These are phyloP conservation scores for Bombus confusus DNA, from an alignment of 1,140 invertebrate genomes.

Conservation along the genomic window DNA sequence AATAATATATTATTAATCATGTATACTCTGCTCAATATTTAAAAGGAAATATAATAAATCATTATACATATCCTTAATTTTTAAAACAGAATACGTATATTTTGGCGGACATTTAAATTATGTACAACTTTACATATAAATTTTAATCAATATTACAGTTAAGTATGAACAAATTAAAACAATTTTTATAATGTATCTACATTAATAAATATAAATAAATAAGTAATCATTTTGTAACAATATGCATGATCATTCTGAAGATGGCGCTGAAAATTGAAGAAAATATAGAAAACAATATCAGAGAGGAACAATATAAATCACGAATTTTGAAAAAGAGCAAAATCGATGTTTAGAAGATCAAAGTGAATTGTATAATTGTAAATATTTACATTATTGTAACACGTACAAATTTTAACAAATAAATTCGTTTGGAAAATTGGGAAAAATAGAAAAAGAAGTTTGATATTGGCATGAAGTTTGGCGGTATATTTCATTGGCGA, in stretches of 20 bases:
- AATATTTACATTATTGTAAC: background rate
- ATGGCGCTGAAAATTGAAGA: conserved; percentile 21
- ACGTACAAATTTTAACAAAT: background rate
- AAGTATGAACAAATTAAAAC: background rate
- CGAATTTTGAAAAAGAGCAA: background rate
- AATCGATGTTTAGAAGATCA: background rate
- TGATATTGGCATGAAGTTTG: conserved; percentile 18
- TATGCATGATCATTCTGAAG: background rate
- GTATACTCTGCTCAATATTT: no score
- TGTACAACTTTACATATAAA: background rate
- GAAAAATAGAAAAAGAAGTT: background rate
- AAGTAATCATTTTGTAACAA: background rate
- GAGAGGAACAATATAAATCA: conserved; percentile 2
- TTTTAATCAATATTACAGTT: background rate
- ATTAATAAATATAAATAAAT: no score
- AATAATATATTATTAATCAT: no score
- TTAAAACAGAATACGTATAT: background rate
- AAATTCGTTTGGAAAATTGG: background rate
- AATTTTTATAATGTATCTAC: background rate
- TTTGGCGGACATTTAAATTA: background rate
- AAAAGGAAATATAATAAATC: no score
- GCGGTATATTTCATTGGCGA: conserved; percentile 17
- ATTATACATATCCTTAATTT: no score
- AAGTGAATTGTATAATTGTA: background rate
- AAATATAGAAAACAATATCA: background rate